These are phyloP conservation scores for Myopa tessellatipennis DNA, from an alignment of 2,888 invertebrate species.

Conservation along the genomic window DNA sequence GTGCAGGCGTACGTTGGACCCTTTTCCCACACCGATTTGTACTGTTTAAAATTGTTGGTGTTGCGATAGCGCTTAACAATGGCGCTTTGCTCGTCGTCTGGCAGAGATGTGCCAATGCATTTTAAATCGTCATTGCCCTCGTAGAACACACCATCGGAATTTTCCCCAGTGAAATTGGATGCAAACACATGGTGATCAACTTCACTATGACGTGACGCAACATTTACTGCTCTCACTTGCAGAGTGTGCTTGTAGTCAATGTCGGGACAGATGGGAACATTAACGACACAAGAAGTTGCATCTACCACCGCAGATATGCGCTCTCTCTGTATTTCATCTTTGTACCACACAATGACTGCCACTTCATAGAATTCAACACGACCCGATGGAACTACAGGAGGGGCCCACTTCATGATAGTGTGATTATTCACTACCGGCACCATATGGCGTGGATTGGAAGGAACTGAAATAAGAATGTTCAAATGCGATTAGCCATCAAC, in stretches of 20 bases:
- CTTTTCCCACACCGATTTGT: conserved; percentile 47
- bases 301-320: conserved; percentile 51
- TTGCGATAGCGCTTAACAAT: conserved; percentile 30
- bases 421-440: conserved; percentile 41
- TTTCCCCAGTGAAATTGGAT: conserved; percentile 39
- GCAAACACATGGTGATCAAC: conserved; percentile 49
- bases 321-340: conserved; percentile 45
- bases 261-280: conserved; percentile 51
- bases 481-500: background rate
- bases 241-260: conserved; percentile 48
- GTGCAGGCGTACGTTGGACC: conserved; percentile 42
- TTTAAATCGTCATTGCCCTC: conserved; percentile 44
- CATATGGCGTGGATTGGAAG: conserved; percentile 51
- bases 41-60: conserved; percentile 43
- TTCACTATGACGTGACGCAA: conserved; percentile 47
- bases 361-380: conserved; percentile 72
- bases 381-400: conserved; percentile 70
- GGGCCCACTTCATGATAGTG: conserved; percentile 67
- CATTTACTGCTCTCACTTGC: conserved; percentile 57
- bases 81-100: conserved; percentile 26
- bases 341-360: conserved; percentile 47
- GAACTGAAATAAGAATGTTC: conserved; percentile 47
- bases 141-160: conserved; percentile 34
- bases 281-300: conserved; percentile 48
- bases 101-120: conserved; percentile 40